Conservation (phyloP, 2,113 vertebrate genomes). For the Colossoma macropomum region DNA sequence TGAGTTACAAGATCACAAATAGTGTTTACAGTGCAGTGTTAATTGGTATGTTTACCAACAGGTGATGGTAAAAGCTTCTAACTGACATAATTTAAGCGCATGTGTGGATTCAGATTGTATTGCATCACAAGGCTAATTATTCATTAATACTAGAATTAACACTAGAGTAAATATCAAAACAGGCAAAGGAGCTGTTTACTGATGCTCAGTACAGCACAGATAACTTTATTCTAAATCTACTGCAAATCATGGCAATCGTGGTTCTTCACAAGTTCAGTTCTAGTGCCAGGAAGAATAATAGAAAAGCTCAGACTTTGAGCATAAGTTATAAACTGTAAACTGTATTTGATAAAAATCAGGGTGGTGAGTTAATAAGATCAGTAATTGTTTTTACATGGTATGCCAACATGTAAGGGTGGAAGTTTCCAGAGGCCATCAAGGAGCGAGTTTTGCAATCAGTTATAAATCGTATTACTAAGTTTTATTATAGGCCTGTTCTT, state of each 20-base stretch:
- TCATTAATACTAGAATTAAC: background rate
- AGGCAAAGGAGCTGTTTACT: background rate
- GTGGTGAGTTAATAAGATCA: background rate
- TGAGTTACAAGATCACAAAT: too few species aligned
- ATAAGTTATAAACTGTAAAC: background rate
- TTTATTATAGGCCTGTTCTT: background rate
- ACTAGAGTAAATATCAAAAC: background rate
- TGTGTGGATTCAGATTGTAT: background rate
- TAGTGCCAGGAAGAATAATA: background rate
- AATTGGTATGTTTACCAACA: background rate
- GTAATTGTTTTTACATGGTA: too few species aligned
- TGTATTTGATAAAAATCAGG: background rate
- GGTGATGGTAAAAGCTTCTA: background rate
- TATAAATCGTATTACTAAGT: background rate
- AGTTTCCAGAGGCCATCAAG: background rate
- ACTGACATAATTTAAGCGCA: background rate
- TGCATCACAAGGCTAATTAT: background rate
- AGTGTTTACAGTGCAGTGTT: background rate
- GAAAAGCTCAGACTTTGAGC: background rate
- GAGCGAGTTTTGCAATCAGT: background rate
- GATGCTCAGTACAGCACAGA: background rate
- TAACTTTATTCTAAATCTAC: background rate
- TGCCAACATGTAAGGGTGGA: background rate
- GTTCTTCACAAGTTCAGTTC: background rate
- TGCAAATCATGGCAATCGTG: background rate